Conservation (phyloP, 1,140 invertebrate species). For the Caenorhabditis remanei region DNA sequence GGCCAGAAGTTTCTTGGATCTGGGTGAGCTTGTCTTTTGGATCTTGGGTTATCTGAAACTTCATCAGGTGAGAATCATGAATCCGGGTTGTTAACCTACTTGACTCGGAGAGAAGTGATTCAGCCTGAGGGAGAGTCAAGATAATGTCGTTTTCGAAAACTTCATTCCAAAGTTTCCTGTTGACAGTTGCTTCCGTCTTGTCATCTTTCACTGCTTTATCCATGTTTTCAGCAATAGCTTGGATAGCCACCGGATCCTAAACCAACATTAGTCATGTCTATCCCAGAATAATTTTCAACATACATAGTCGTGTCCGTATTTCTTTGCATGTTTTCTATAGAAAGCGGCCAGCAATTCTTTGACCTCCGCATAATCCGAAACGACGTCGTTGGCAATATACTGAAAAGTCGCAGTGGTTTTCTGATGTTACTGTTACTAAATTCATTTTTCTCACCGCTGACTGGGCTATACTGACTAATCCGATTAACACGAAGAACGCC, state of each 20-base stretch:
- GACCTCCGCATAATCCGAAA: constrained; percentile 65
- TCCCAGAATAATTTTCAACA: neutral
- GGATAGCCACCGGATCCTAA: constrained; percentile 59
- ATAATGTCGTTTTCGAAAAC: constrained; percentile 77
- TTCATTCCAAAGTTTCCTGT: constrained; percentile 70
- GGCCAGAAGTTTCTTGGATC: constrained; percentile 70
- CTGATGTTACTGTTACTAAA: neutral
- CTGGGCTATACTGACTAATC: constrained; percentile 27
- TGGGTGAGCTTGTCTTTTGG: constrained; percentile 72
- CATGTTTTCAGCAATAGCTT: constrained; percentile 27
- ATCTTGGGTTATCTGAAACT: constrained; percentile 47
- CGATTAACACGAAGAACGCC: constrained; percentile 15
- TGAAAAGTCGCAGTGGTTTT: constrained; percentile 16
- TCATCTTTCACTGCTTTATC: constrained; percentile 66
- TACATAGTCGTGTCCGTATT: constrained; percentile 61
- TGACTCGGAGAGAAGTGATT: constrained; percentile 69
- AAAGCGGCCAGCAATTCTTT: constrained; percentile 63
- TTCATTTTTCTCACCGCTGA: neutral
- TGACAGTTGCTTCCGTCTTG: constrained; percentile 73
- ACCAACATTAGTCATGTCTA: neutral
- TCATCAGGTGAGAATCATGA: neutral
- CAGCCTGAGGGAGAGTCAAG: constrained; percentile 71
- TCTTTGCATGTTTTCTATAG: constrained; percentile 60
- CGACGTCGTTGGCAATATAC: constrained; percentile 63
- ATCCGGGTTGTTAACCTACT: neutral